Conservation (phyloP, 2,113 vertebrate genomes). For the Tenebrosternarchus preto region DNA sequence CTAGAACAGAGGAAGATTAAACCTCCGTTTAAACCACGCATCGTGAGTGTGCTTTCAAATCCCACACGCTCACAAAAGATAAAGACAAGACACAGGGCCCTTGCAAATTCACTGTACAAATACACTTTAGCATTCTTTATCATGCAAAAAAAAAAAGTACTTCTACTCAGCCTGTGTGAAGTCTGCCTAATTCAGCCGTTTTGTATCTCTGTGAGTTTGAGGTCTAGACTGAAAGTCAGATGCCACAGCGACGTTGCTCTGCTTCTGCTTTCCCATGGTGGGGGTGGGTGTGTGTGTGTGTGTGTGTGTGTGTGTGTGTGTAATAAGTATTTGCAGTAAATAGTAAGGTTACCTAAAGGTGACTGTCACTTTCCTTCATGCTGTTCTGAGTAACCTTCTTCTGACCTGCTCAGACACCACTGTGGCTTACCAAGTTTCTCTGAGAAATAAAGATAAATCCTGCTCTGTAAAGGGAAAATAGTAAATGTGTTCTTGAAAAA, state of each 20-base stretch:
- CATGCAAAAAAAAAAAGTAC: background rate
- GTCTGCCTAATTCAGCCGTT: slow-evolving; percentile 42
- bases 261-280: slow-evolving; percentile 58
- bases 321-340: slow-evolving; percentile 11
- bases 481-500: background rate
- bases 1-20: slow-evolving; percentile 96
- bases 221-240: slow-evolving; percentile 55
- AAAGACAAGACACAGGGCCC: background rate
- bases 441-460: background rate
- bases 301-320: slow-evolving; percentile 25
- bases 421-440: background rate
- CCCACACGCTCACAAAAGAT: background rate
- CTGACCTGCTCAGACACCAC: slow-evolving; percentile 20
- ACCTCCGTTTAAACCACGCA: slow-evolving; percentile 96
- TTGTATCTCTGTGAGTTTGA: slow-evolving; percentile 37
- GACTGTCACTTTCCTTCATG: slow-evolving; percentile 39
- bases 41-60: slow-evolving; percentile 85
- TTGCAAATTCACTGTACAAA: background rate
- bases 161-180: background rate
- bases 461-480: background rate
- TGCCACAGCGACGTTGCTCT: slow-evolving; percentile 44
- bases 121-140: background rate
- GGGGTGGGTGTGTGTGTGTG: slow-evolving; percentile 34
- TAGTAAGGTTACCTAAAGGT: slow-evolving; percentile 44
- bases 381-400: slow-evolving; percentile 39